Conservation (phyloP, 2,797 vertebrate genomes). For the Acanthurus lineatus region DNA sequence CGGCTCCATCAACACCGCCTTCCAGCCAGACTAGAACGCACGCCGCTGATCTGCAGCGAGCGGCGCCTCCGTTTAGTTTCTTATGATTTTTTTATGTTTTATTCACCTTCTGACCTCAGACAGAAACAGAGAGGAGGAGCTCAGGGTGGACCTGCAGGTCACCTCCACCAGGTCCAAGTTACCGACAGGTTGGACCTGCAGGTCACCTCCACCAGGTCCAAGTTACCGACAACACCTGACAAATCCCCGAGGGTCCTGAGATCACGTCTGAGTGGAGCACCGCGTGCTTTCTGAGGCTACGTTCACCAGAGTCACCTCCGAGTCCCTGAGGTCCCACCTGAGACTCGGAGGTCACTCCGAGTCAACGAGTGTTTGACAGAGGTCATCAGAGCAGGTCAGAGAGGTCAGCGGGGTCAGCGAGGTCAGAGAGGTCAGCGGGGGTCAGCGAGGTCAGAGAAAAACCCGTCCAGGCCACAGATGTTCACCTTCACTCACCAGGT, state of each 20-base stretch:
- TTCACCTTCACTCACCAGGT: too few species aligned
- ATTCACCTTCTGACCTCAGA: neutral
- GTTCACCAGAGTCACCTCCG: neutral
- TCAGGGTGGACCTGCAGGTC: neutral
- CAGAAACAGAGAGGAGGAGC: neutral
- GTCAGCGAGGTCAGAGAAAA: too few species aligned
- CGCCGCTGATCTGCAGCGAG: neutral
- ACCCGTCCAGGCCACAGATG: too few species aligned
- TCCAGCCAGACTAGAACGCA: conserved; percentile 47
- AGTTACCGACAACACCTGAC: neutral
- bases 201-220: neutral
- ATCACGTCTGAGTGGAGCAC: neutral
- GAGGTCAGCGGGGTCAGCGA: neutral
- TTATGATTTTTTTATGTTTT: neutral
- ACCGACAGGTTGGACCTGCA: neutral
- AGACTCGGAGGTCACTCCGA: neutral
- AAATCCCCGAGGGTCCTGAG: neutral
- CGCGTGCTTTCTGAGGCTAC: neutral
- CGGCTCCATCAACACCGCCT: conserved; percentile 38
- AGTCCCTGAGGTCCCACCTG: neutral
- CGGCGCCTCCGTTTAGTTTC: neutral
- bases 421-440: too few species aligned
- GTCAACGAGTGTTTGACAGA: neutral
- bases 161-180: neutral
- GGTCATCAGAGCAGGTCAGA: neutral